Percentiles rank a stretch among this genome's conserved stretches.
Conservation (phyloP, 1,140 invertebrate genomes). For the Zaprionus vittiger region DNA sequence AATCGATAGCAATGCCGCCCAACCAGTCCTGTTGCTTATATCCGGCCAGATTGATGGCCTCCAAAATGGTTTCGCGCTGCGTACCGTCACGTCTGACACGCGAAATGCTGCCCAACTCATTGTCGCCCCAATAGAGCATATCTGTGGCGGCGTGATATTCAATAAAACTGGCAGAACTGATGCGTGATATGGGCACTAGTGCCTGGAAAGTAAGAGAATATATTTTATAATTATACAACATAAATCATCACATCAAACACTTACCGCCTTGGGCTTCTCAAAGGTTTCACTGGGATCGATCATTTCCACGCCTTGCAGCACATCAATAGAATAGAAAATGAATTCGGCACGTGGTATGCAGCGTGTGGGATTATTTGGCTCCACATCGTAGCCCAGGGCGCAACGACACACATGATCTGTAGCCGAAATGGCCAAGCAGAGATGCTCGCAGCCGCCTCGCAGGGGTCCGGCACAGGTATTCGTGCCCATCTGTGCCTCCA, state of each 20-base stretch:
- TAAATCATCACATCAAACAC: neutral
- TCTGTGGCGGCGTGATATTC: conserved; percentile 90
- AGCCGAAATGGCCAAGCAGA: conserved; percentile 89
- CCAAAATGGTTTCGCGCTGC: conserved; percentile 86
- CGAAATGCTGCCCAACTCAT: conserved; percentile 89
- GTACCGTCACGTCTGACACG: conserved; percentile 92
- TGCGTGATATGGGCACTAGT: conserved; percentile 91
- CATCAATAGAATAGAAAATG: conserved; percentile 91
- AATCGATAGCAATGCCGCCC: conserved; percentile 91
- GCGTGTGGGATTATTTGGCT: conserved; percentile 84
- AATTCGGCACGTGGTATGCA: conserved; percentile 87
- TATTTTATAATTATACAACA: neutral
- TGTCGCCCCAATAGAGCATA: conserved; percentile 93
- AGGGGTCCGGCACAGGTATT: conserved; percentile 86
- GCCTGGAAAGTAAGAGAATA: conserved; percentile 79
- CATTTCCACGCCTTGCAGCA: conserved; percentile 89
- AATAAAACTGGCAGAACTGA: conserved; percentile 90
- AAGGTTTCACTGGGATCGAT: conserved; percentile 63
- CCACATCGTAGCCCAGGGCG: conserved; percentile 89
- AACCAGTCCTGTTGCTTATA: conserved; percentile 79
- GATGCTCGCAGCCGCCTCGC: conserved; percentile 89
- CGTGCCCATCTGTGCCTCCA: conserved; percentile 86
- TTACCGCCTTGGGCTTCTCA: conserved; percentile 59
- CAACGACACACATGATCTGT: conserved; percentile 88
- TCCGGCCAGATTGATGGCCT: conserved; percentile 85